Base-by-base conservation (phyloP, 1,140 invertebrate species). In the Dreissena rostriformis region DNA sequence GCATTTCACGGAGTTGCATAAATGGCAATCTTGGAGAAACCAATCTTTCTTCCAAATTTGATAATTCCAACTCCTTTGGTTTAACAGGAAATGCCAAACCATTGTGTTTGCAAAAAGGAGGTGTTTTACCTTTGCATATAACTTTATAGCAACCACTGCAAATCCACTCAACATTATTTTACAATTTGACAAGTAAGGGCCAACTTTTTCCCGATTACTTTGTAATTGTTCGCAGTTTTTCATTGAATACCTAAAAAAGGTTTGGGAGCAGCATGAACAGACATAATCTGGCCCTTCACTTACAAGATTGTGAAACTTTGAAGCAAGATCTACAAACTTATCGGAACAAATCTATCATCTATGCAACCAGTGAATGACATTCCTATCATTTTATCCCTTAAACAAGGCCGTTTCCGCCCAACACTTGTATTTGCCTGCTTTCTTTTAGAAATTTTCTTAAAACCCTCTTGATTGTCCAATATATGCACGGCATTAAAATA, bases 91-190 rank as follows among this genome's bases (percentile, higher is more conserved):
- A 14, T 86, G 55, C 53, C 83, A 75, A n/a, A 15, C 8, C 29
- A 80, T 82, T 61, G 51, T 86, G 55, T 28, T n/a, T 15, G 84
- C 84, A 57, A 86, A 88, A 14, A 53, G 26, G 73, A 88, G 78
- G 17, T 78, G n/a, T 78, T 74, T 88, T 88, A 1, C 51, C 19
- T 24, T 77, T 29, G 14, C 86, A 78, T 26, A 70, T 76, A 55
- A 68, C 17, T 73, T 85, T 85, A 12, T 79, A 28, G 26, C 66
- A 67, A 28, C 11, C 11, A 22, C 11, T 14, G 22, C 66, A 67
- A 67, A 67, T 67, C 66, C 66, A 67, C 24, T 67, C 66, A 15
- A 12, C 22, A 14, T 22, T 22, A 22, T 67, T 28, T 11, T 67
- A 28, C 11, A 14, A 67, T 24, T 24, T 22, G 19, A 15, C 11